phyloP scores from a whole-genome alignment of 2,113 vertebrate species.

The Montifringilla adamsi region DNA sequence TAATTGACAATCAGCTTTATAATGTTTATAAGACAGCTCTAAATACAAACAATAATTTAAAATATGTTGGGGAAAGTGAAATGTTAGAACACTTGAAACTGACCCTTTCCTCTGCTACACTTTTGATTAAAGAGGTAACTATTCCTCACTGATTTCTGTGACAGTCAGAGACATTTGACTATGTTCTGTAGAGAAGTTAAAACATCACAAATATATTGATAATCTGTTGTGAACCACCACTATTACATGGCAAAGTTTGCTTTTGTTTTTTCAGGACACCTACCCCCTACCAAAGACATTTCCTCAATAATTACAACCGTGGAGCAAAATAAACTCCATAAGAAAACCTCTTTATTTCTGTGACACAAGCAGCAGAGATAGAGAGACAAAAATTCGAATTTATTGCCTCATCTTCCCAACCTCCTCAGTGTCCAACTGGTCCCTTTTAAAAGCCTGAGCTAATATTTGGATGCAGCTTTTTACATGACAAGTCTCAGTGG shows the following conservation, averaged over 20 bases:
- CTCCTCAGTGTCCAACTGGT: background rate
- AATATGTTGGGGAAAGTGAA: background rate
- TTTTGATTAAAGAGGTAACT: background rate
- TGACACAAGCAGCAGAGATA: background rate
- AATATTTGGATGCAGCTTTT: background rate
- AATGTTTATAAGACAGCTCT: fast-evolving
- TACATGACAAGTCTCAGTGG: fast-evolving
- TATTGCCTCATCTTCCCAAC: background rate
- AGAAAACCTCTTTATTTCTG: background rate
- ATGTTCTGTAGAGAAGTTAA: background rate
- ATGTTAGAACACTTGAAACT: background rate
- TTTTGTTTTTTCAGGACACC: background rate
- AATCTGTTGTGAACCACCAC: background rate
- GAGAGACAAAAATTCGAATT: background rate
- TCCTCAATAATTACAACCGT: background rate
- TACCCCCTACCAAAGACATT: fast-evolving
- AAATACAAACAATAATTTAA: background rate
- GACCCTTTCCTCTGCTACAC: background rate
- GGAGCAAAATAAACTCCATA: background rate
- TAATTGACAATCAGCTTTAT: background rate
- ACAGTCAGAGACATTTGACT: background rate
- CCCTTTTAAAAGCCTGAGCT: background rate
- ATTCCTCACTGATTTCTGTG: background rate
- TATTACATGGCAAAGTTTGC: background rate
- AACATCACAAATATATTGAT: background rate